phyloP scores from a whole-genome alignment of 1,140 invertebrate genomes.

The Pseudomyrmex sp. region DNA sequence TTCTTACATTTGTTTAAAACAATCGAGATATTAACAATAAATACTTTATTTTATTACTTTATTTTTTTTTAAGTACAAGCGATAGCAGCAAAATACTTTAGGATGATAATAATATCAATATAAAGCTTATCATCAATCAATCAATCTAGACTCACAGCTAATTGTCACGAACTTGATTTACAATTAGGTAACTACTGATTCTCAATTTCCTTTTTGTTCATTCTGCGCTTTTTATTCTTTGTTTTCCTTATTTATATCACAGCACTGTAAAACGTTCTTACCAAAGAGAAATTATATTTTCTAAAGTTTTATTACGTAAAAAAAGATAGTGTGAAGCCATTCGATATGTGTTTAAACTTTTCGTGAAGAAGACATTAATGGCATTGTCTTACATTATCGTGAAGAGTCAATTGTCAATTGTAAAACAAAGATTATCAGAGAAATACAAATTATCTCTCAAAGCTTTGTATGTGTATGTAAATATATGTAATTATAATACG shows the following conservation, averaged over 20 bases:
- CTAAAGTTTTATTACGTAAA: conserved; percentile 18
- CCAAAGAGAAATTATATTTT: background rate
- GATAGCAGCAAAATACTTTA: background rate
- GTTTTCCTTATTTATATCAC: no score
- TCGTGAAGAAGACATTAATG: background rate
- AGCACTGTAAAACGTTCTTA: no score
- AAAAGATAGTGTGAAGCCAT: background rate
- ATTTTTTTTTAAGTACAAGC: background rate
- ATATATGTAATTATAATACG: background rate
- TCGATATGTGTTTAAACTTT: conserved; percentile 5
- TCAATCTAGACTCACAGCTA: no score
- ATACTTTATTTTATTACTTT: background rate
- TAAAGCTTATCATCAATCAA: background rate
- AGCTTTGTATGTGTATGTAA: conserved; percentile 31
- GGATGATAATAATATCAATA: background rate
- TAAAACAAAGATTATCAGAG: conserved; percentile 25
- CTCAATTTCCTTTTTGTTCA: no score
- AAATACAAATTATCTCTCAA: background rate
- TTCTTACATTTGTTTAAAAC: background rate
- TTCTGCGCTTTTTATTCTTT: no score
- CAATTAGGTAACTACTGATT: no score
- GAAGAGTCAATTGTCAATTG: conserved; percentile 21
- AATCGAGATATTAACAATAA: background rate
- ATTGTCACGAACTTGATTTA: no score
- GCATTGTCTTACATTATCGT: background rate